Conservation (phyloP, 1,140 invertebrate species). For the Palaemon carinicauda region DNA sequence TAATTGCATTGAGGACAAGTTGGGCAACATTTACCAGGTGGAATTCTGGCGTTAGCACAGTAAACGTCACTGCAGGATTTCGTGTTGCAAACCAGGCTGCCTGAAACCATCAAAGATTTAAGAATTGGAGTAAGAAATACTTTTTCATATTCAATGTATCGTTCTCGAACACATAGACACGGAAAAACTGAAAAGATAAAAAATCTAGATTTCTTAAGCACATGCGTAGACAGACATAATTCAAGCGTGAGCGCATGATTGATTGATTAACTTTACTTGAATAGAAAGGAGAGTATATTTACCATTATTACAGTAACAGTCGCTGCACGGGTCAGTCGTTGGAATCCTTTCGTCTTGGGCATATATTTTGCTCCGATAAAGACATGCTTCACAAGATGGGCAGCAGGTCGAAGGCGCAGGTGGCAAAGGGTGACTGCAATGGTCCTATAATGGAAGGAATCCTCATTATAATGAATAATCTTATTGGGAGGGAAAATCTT, state of each 20-base stretch:
- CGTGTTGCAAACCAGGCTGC: background rate
- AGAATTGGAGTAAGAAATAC: no score
- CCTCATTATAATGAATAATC: no score
- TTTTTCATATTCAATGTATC: no score
- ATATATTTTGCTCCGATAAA: background rate
- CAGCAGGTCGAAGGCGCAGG: background rate
- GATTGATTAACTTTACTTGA: no score
- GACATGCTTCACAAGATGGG: background rate
- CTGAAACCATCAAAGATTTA: background rate
- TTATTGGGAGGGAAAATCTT: no score
- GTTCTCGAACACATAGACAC: no score
- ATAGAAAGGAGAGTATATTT: background rate
- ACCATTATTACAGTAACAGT: background rate
- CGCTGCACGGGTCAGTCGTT: background rate
- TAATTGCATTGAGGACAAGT: background rate
- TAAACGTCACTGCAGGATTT: background rate
- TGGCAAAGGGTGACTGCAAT: background rate
- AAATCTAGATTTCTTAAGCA: no score
- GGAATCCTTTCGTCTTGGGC: background rate
- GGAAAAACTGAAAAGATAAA: no score
- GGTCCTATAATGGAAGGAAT: background rate
- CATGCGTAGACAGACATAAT: no score
- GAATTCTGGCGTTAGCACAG: background rate
- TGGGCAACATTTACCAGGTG: background rate
- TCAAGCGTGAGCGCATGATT: no score